Conservation (phyloP, 2,113 vertebrate species). For the Malurus melanocephalus region DNA sequence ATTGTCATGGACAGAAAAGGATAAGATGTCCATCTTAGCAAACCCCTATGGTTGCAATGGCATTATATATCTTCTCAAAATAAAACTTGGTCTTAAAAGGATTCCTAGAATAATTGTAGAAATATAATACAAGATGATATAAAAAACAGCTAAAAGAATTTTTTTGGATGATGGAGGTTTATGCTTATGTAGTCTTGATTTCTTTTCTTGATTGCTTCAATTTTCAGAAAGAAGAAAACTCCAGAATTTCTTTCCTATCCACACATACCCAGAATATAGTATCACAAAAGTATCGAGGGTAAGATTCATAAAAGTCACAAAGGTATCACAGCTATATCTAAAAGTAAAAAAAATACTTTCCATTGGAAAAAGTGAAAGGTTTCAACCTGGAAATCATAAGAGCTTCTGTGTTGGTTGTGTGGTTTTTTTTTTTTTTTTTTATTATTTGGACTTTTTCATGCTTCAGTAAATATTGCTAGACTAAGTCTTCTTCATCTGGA, state of each 20-base stretch:
- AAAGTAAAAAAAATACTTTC: background rate
- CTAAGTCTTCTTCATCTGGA: background rate
- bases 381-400: background rate
- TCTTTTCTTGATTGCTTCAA: background rate
- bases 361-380: background rate
- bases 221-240: background rate
- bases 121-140: background rate
- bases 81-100: background rate
- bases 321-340: background rate
- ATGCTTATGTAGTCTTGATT: background rate
- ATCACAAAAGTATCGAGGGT: background rate
- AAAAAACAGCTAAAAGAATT: background rate
- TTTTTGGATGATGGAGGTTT: background rate
- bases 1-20: background rate
- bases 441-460: background rate
- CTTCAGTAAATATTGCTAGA: background rate
- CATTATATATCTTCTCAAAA: background rate
- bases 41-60: background rate
- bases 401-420: background rate
- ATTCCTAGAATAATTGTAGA: background rate
- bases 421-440: background rate
- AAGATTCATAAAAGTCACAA: background rate
- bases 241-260: background rate
- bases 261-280: background rate
- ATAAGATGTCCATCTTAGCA: background rate